These are phyloP conservation scores for Hippocampus comes DNA, from an alignment of 2,113 vertebrate species.

Conservation along the genomic window DNA sequence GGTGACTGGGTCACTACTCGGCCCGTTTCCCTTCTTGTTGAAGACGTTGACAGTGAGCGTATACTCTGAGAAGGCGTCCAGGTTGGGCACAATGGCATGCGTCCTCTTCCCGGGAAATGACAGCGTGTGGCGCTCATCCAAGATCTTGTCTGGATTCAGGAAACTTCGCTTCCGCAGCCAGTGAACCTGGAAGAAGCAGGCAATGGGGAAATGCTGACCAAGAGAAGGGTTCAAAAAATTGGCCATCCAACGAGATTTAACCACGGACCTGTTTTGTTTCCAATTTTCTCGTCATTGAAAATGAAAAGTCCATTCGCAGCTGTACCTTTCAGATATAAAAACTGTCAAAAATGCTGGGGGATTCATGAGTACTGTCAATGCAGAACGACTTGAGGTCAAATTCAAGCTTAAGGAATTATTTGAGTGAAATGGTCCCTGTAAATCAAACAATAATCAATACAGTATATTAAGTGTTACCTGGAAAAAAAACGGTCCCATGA, in stretches of 20 bases:
- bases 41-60: conserved; percentile 82
- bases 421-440: too few species aligned
- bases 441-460: too few species aligned
- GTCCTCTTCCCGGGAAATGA: conserved; percentile 79
- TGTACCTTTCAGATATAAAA: not conserved
- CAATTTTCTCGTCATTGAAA: not conserved
- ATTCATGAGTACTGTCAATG: too few species aligned
- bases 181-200: conserved; percentile 73
- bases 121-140: conserved; percentile 76
- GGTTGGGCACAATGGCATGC: conserved; percentile 79
- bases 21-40: conserved; percentile 87
- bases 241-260: not conserved
- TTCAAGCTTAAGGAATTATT: too few species aligned
- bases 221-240: not conserved
- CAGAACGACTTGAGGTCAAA: too few species aligned
- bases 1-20: conserved; percentile 76
- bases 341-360: too few species aligned
- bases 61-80: conserved; percentile 90
- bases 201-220: not conserved
- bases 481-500: too few species aligned
- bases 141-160: conserved; percentile 74
- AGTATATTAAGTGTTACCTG: too few species aligned
- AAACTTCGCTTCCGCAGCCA: conserved; percentile 81
- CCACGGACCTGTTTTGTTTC: not conserved
- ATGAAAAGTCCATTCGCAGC: not conserved